Evolutionary conservation across 2,797 vertebrate species (phyloP), one percentile per base, ranked within the genome.

Genomic region (Lycodopsis pacificus): DNA sequence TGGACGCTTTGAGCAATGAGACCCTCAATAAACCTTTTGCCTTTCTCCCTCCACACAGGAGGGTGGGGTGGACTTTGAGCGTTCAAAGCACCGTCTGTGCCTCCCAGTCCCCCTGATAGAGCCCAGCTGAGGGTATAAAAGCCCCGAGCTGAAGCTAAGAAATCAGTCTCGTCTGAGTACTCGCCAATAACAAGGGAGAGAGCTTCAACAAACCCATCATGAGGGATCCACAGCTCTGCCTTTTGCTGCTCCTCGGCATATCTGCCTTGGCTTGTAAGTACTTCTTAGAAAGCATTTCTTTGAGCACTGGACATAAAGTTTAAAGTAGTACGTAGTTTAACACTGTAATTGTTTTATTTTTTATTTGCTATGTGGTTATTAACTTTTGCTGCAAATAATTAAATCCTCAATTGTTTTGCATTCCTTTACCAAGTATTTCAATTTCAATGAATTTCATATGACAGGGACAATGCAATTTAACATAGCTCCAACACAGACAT

Each of bases 151-250:
- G 74, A 59, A 49, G 71, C 63, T 34, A 13, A 73, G 62, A 48
- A 70, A 57, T 82, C 86, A 95, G 95, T 95, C 94, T 93, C 89
- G 17, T 53, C 81, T 63, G 91, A 93, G 94, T 88, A 91, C 93
- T 92, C 90, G 32, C 79, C 77, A 73, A 80, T 71, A 62, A 46
- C 62, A 82, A 90, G 83, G 92, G 82, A 93, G 83, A 91, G 94
- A 94, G 94, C 93, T 94, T 89, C 72, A 87, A 53, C 61, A 58
- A 94, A 89, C 94, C 95, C 95, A 84, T 78, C 90, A 99, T 99
- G 98, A 96, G 96, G 92, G 94, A 93, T 56, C 92, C 79, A 79
- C 95, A 97, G 89, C 95, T 96, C 92, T 94, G 91, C 90, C 93
- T 96, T 88, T 90, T 95, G 89, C 90, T 98, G 83, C 92, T 98